These are phyloP conservation scores for Empidonax traillii DNA, from an alignment of 2,113 vertebrate genomes.

Conservation along the genomic window DNA sequence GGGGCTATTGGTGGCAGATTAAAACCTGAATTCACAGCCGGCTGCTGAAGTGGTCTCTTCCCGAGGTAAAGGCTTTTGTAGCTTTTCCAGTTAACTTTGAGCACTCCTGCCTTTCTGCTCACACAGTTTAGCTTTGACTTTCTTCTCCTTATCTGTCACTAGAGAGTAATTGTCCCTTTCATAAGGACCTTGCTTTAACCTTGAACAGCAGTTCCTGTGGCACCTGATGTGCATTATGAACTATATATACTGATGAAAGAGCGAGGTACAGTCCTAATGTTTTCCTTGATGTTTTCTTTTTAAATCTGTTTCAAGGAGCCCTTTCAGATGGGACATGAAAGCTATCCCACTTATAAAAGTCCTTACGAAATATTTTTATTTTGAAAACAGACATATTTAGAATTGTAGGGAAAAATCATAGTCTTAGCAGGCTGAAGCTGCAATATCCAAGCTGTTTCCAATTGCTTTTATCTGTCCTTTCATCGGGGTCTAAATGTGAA, in stretches of 20 bases:
- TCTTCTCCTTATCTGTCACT: slow-evolving; percentile 44
- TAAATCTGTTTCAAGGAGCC: slow-evolving; percentile 31
- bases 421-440: not conserved
- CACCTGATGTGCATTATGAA: slow-evolving; percentile 26
- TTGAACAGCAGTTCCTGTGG: slow-evolving; percentile 46
- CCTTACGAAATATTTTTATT: not conserved
- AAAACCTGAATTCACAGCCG: not conserved
- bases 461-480: not conserved
- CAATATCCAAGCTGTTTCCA: not conserved
- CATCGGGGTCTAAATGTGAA: not conserved
- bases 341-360: not conserved
- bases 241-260: slow-evolving; percentile 57
- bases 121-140: not conserved
- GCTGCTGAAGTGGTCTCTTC: slow-evolving; percentile 1
- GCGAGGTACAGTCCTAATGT: not conserved
- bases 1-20: not conserved
- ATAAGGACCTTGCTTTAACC: slow-evolving; percentile 58
- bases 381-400: not conserved
- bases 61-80: not conserved
- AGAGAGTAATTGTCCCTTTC: slow-evolving; percentile 57
- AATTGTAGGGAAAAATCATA: not conserved
- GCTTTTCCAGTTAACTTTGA: slow-evolving; percentile 28
- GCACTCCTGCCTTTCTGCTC: slow-evolving; percentile 9
- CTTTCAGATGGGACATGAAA: slow-evolving; percentile 21
- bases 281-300: slow-evolving; percentile 37